These are phyloP conservation scores for Camponotus floridanus DNA, from an alignment of 1,140 invertebrate species.

Conservation along the genomic window DNA sequence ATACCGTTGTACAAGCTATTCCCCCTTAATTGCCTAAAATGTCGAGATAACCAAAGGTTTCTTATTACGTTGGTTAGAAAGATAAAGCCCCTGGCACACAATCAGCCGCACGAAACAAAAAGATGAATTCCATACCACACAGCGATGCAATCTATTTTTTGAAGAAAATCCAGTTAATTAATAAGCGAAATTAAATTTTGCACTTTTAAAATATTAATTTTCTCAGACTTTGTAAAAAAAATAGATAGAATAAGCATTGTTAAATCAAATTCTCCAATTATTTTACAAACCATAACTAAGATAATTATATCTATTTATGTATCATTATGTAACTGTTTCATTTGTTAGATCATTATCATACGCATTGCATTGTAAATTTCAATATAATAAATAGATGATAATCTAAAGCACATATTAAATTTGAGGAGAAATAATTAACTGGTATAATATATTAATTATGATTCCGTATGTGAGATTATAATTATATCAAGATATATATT, in stretches of 20 bases:
- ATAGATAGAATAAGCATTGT: background rate
- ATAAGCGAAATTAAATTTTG: conserved; percentile 3
- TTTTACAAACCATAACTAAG: background rate
- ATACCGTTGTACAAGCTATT: conserved; percentile 4
- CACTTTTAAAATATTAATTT: background rate
- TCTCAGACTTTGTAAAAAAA: background rate
- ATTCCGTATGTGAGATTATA: background rate
- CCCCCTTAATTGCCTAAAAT: conserved; percentile 24
- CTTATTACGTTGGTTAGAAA: background rate
- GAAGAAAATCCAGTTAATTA: background rate
- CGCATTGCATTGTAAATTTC: background rate
- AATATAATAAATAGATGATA: conserved; percentile 1
- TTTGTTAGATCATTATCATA: background rate
- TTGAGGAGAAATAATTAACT: conserved; percentile 27
- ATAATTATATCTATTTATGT: background rate
- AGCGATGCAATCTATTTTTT: background rate
- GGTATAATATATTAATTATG: background rate
- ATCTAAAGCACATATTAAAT: background rate
- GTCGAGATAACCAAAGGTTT: conserved; percentile 24
- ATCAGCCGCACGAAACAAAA: background rate
- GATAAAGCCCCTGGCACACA: background rate
- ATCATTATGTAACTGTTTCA: background rate
- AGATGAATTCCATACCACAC: background rate
- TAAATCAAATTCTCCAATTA: background rate
- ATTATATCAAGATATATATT: background rate